Percentiles rank a stretch among this genome's conserved stretches.
phyloP scores from a whole-genome alignment of 2,888 invertebrate genomes.

The Rhamphomyia laevipes region DNA sequence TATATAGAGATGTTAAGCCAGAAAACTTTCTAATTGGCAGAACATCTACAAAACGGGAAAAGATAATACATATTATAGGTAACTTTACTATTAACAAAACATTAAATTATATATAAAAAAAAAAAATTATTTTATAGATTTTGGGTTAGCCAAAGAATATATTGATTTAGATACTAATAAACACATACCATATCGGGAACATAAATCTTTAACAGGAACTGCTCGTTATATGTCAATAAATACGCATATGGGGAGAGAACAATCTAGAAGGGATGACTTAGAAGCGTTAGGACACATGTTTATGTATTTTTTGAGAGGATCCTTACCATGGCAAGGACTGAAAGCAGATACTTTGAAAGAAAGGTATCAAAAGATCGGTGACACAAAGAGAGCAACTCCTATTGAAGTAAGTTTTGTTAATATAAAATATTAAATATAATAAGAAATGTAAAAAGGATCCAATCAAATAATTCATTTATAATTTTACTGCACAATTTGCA shows the following conservation, averaged over 20 bases:
- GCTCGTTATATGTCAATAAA: slow-evolving; percentile 99
- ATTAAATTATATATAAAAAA: not conserved
- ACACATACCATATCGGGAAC: slow-evolving; percentile 99
- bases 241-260: slow-evolving; percentile 99
- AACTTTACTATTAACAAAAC: slow-evolving; percentile 24
- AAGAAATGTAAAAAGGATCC: too few relatives aligned
- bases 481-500: too few relatives aligned
- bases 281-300: slow-evolving; percentile 99
- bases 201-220: slow-evolving; percentile 99
- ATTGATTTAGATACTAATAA: slow-evolving; percentile 99
- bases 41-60: slow-evolving; percentile 93
- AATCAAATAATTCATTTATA: too few relatives aligned
- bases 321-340: slow-evolving; percentile 99
- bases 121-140: slow-evolving; percentile 54
- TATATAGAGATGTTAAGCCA: slow-evolving; percentile 98
- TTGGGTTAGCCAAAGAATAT: slow-evolving; percentile 99
- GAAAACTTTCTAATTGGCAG: slow-evolving; percentile 99
- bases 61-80: slow-evolving; percentile 98
- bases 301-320: slow-evolving; percentile 99
- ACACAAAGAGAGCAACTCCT: slow-evolving; percentile 97
- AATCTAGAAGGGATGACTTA: slow-evolving; percentile 97
- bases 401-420: slow-evolving; percentile 59
- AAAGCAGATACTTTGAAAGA: slow-evolving; percentile 99
- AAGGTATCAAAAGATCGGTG: slow-evolving; percentile 99
- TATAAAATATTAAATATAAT: too few relatives aligned